Evolutionary conservation across 2,113 vertebrate genomes (phyloP), one percentile per base, ranked within the genome.

Genomic region (Hiodon tergisus): DNA sequence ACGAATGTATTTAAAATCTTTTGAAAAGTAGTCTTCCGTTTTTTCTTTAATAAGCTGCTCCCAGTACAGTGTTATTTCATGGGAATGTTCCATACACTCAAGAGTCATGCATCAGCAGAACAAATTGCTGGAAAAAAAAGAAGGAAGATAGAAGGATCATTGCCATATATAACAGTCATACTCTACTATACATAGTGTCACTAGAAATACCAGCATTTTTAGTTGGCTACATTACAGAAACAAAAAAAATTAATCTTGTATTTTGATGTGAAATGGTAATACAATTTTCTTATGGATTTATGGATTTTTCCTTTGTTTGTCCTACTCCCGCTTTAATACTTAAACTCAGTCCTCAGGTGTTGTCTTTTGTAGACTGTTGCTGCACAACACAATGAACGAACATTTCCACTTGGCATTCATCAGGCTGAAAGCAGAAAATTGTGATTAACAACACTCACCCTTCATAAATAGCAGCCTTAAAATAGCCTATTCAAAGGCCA

Each of bases 1-100:
- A 77, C 80, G 78, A 81, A 80, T 80, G 80, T 69, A 76, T 76
- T 75, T 51, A 70, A 76, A 72, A 72, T 61, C 31, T 66, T 4
- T 54, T 8, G 3, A 58, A 1, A 4, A 61, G 58, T 52, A 31
- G 50, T 17, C 4, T 17, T 47, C 61, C 55, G 3, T 58, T 16
- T 60, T 72, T 14, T 67, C 72, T 79, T 57, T 5, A 67, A 68
- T 46, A 68, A 46, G 4, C 3, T 68, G 66, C 57, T 67, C 53
- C 1, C 11, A 53, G 14, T 8, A 51, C 55, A 13, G 16, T 52
- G 31, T 14, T 66, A 14, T 54, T 4, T 60, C 11, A 14, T 52
- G 31, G 2, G 5, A 52, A 14, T n/a, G 3, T 10, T 50, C 16
- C 47, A 31, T 48, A 48, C 65, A 13, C 54, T 58, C 5, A 2